Base-by-base conservation (phyloP, 2,888 invertebrate species). In the Chouioia cunea region DNA sequence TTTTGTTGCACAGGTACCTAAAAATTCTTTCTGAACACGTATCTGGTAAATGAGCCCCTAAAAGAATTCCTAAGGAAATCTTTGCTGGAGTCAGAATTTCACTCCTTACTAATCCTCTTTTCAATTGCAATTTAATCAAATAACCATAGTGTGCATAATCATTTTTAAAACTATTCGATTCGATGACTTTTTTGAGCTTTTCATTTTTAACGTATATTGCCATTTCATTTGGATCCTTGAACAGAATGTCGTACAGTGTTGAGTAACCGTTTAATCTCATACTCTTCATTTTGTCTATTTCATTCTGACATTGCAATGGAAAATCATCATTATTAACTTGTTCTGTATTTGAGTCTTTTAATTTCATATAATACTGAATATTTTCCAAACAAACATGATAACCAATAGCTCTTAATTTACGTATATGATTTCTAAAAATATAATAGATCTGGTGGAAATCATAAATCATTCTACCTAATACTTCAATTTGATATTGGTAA, bases 171-270 rank as follows among this genome's bases (percentile, higher is more conserved):
- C 64, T 36, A 16, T 44, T 48, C 1, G 59, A 53, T 4, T 18
- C 15, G 4, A 71, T 12, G 20, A 71, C 59, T 10, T 47, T 27
- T 20, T 43, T 43, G 6, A 71, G 44, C 1, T 14, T 59, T 0
- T 63, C 48, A 59, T 71, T 71, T 44, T 64, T 58, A 27, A 68
- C 54, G 12, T 71, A 60, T 0, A 44, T 18, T 2, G 59, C 36
- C 67, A 71, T 67, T 50, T 67, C 59, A 54, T 68, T 54, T n/a
- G 54, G 43, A 48, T 64, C 56, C 23, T 71, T 71, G 10, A 48
- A 59, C 4, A 71, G 16, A 50, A 71, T 68, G 22, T 67, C 53
- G 10, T 67, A 64, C 12, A 71, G n/a, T 4, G 64, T 59, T 15
- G 67, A 48, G 18, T 67, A 67, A 8, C n/a, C 18, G 18, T 59